These are phyloP conservation scores for Aphodius granarius DNA, from an alignment of 2,888 invertebrate genomes.

Conservation along the genomic window DNA sequence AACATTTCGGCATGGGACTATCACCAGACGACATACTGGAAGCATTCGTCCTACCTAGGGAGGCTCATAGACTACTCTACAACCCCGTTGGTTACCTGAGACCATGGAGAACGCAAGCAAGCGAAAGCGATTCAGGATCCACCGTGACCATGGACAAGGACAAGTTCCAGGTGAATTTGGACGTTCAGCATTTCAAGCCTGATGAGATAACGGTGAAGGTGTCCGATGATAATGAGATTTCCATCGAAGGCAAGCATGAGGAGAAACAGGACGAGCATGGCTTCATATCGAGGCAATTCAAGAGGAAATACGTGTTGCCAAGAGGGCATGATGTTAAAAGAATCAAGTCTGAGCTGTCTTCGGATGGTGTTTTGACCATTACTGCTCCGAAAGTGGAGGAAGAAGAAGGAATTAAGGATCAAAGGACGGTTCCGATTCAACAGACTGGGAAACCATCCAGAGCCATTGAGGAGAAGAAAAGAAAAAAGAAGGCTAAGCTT, in stretches of 20 bases:
- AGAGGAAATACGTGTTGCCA: slow-evolving; percentile 73
- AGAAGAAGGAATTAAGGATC: slow-evolving; percentile 35
- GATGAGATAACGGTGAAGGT: slow-evolving; percentile 75
- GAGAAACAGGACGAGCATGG: too few species aligned
- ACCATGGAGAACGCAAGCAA: slow-evolving; percentile 58
- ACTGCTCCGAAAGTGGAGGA: slow-evolving; percentile 62
- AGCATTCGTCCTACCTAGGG: slow-evolving; percentile 41
- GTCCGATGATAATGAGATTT: slow-evolving; percentile 66
- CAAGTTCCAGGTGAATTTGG: too few species aligned
- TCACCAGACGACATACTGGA: slow-evolving; percentile 52
- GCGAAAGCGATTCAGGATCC: slow-evolving; percentile 61
- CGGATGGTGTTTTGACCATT: slow-evolving; percentile 69
- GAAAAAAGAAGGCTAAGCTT: slow-evolving; percentile 10
- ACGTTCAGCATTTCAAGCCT: too few species aligned
- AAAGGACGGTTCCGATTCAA: slow-evolving; percentile 15
- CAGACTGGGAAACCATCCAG: slow-evolving; percentile 18
- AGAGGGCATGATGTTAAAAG: slow-evolving; percentile 72
- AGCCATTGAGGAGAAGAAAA: slow-evolving; percentile 8
- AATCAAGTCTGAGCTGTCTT: slow-evolving; percentile 71
- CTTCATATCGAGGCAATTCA: slow-evolving; percentile 75
- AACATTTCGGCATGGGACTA: slow-evolving; percentile 54
- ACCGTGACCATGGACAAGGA: too few species aligned
- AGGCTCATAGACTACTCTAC: background rate
- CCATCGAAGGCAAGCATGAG: too few species aligned
- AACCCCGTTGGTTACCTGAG: slow-evolving; percentile 35